Percentiles rank a stretch among this genome's conserved stretches.
These are phyloP conservation scores for Carcina quercana DNA, from an alignment of 2,888 invertebrate species.

Conservation along the genomic window DNA sequence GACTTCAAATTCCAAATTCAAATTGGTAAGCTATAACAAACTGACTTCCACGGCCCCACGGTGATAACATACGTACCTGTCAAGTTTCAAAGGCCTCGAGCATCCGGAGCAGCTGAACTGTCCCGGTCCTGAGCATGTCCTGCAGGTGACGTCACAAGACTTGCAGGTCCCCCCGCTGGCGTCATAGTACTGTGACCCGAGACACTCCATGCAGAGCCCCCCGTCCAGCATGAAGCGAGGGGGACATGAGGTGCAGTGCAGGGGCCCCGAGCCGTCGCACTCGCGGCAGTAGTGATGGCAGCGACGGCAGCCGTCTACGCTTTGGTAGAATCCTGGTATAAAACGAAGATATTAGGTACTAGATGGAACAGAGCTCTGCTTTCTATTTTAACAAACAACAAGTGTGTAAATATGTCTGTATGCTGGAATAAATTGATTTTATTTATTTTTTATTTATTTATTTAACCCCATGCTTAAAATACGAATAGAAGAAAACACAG, in stretches of 20 bases:
- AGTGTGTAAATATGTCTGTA: too few species aligned
- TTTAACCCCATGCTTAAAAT: too few species aligned
- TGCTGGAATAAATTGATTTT: too few species aligned
- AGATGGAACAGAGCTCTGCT: too few species aligned
- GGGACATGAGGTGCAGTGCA: slow-evolving; percentile 83
- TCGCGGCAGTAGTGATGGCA: slow-evolving; percentile 93
- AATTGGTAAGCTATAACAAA: too few species aligned
- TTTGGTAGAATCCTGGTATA: slow-evolving; percentile 87
- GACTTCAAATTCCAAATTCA: too few species aligned
- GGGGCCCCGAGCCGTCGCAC: slow-evolving; percentile 86
- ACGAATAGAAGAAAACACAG: too few species aligned
- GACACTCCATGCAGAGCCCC: slow-evolving; percentile 84
- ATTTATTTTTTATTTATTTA: too few species aligned
- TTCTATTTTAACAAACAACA: too few species aligned
- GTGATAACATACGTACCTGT: slow-evolving; percentile 58
- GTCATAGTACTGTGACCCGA: slow-evolving; percentile 83
- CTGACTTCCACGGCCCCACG: too few species aligned
- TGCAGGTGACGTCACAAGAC: slow-evolving; percentile 78
- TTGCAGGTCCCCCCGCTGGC: slow-evolving; percentile 79
- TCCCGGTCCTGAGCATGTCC: slow-evolving; percentile 79
- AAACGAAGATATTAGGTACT: too few species aligned
- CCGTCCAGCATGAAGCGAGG: slow-evolving; percentile 82
- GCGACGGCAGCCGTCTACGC: slow-evolving; percentile 86
- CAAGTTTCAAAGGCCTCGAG: slow-evolving; percentile 77
- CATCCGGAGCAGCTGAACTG: slow-evolving; percentile 81